Evolutionary conservation across 1,140 invertebrate species (phyloP).

Genomic region (Ladona fulva): DNA sequence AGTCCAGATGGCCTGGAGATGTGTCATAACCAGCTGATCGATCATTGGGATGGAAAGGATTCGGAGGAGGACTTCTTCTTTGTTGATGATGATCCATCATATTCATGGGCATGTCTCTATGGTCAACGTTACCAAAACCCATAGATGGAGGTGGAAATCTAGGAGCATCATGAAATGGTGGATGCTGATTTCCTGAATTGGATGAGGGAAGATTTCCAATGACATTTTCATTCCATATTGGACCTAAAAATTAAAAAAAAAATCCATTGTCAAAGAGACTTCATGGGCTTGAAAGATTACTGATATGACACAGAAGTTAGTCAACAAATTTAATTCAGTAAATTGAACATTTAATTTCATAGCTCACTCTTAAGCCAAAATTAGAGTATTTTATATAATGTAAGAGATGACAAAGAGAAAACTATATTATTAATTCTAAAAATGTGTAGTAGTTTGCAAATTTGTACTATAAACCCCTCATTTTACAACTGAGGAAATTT

Average conservation of each 20-base stretch:
- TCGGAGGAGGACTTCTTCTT: background rate
- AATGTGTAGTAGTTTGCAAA: too few relatives aligned
- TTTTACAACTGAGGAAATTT: too few relatives aligned
- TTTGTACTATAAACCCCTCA: too few relatives aligned
- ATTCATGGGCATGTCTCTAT: background rate
- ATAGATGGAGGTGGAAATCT: background rate
- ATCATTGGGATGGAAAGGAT: background rate
- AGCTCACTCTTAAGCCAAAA: too few relatives aligned
- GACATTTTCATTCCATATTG: background rate
- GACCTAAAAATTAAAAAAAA: background rate
- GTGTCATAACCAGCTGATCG: background rate
- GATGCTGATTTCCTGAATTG: background rate
- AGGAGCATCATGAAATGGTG: background rate
- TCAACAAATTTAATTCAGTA: too few relatives aligned
- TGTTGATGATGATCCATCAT: background rate
- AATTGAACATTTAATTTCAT: too few relatives aligned
- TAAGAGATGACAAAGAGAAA: too few relatives aligned
- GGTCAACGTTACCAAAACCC: background rate
- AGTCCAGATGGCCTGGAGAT: background rate
- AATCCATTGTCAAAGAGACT: background rate
- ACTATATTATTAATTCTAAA: too few relatives aligned
- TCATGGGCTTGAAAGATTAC: too few relatives aligned
- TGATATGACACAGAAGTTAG: too few relatives aligned
- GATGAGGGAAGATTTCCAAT: background rate
- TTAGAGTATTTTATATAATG: too few relatives aligned